Evolutionary conservation across 2,888 invertebrate genomes (phyloP).

Genomic region (Pandemis cinnamomeana): DNA sequence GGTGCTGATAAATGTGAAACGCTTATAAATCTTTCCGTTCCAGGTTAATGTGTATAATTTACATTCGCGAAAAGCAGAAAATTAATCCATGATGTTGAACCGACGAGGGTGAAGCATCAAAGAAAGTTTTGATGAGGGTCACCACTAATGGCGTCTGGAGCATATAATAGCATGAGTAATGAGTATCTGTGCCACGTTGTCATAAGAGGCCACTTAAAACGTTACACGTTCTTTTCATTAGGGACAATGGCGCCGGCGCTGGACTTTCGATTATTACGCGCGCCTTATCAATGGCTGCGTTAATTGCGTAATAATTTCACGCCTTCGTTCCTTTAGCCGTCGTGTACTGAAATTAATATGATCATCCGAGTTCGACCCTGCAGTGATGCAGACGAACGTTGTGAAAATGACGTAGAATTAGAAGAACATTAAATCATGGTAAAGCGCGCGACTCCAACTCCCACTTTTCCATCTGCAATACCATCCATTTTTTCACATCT

Average conservation of each 20-base stretch:
- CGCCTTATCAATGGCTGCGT: conserved; percentile 2
- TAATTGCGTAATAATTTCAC: conserved; percentile 10
- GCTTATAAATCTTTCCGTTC: conserved; percentile 52
- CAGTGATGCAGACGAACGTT: too few species aligned
- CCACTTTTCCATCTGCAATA: too few species aligned
- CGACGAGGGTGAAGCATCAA: conserved; percentile 57
- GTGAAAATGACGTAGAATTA: too few species aligned
- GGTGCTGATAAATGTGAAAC: conserved; percentile 51
- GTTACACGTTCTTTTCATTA: conserved; percentile 40
- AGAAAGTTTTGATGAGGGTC: conserved; percentile 71
- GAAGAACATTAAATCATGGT: too few species aligned
- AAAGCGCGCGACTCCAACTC: too few species aligned
- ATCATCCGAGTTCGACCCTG: not conserved
- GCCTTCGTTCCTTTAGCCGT: not conserved
- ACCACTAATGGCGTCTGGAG: conserved; percentile 59
- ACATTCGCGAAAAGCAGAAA: conserved; percentile 58
- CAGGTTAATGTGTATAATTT: conserved; percentile 56
- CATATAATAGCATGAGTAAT: conserved; percentile 55
- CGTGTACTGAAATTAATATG: not conserved
- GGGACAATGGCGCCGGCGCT: conserved; percentile 1
- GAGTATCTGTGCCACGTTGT: conserved; percentile 47
- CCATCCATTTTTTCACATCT: too few species aligned
- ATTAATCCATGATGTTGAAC: conserved; percentile 54
- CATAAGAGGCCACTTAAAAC: conserved; percentile 49
- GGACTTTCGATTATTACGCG: conserved; percentile 12